A percentile compares a stretch with the other conserved stretches of the same genome.
Evolutionary conservation across 2,888 invertebrate genomes (phyloP).

Genomic region (Argyresthia albistria): DNA sequence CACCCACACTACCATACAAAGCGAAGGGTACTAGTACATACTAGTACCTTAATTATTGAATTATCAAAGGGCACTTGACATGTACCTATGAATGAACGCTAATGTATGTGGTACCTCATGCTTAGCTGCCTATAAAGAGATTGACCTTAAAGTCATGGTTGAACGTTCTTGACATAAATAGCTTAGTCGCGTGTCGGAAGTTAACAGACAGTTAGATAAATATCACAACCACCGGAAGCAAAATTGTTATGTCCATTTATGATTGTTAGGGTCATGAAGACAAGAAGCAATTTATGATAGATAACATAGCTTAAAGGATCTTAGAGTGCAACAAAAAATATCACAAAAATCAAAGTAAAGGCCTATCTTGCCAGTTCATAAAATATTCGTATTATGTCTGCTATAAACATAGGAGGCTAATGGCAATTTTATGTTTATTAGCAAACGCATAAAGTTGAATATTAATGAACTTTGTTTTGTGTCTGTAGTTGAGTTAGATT

Average conservation of each 20-base stretch:
- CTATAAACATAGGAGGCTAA: too few relatives aligned
- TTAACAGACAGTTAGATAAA: slow-evolving; percentile 1
- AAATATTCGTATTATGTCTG: too few relatives aligned
- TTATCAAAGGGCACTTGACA: too few relatives aligned
- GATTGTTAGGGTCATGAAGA: not conserved
- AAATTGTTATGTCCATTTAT: not conserved
- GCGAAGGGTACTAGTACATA: too few relatives aligned
- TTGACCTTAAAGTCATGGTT: slow-evolving; percentile 24
- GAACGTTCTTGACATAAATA: slow-evolving; percentile 42
- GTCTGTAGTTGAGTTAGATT: not conserved
- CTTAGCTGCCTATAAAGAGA: slow-evolving; percentile 13
- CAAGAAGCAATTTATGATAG: too few relatives aligned
- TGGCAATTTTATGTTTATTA: not conserved
- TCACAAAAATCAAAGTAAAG: too few relatives aligned
- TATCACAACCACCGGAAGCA: not conserved
- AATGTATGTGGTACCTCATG: not conserved
- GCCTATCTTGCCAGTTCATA: too few relatives aligned
- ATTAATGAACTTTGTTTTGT: not conserved
- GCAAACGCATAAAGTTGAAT: not conserved
- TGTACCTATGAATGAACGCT: too few relatives aligned
- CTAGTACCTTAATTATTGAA: too few relatives aligned
- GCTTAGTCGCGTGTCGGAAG: slow-evolving; percentile 32
- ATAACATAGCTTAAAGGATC: too few relatives aligned
- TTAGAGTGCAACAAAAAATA: too few relatives aligned
- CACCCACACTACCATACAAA: too few relatives aligned